phyloP scores from a whole-genome alignment of 2,797 vertebrate genomes.

The Neosilurus hyrtlii region DNA sequence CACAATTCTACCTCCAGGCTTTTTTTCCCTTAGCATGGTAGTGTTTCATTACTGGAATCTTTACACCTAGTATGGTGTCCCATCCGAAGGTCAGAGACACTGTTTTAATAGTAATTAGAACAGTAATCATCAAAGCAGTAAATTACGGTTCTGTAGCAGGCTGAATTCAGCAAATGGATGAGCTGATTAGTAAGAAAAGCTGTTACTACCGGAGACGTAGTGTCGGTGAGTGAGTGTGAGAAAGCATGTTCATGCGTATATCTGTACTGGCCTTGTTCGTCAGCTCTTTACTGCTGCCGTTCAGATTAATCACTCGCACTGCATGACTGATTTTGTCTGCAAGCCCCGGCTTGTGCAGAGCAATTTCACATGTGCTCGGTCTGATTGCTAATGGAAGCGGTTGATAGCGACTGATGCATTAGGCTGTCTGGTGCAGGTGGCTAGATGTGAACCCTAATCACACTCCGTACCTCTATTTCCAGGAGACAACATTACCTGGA shows the following conservation, averaged over 20 bases:
- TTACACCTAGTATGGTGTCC: not conserved
- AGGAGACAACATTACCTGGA: conserved; percentile 2
- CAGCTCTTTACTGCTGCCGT: not conserved
- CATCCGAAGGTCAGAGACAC: not conserved
- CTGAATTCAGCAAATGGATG: not conserved
- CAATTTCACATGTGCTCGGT: conserved; percentile 20
- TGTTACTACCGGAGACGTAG: not conserved
- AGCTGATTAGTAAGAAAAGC: conserved; percentile 1
- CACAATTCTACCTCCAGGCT: not conserved
- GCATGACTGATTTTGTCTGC: conserved; percentile 13
- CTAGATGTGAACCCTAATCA: conserved; percentile 12
- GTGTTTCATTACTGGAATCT: not conserved
- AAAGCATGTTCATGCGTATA: conserved; percentile 11
- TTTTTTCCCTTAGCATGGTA: not conserved
- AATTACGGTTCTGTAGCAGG: not conserved
- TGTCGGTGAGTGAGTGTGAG: not conserved
- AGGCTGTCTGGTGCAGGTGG: conserved; percentile 20
- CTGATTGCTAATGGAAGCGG: conserved; percentile 29
- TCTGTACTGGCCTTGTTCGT: not conserved
- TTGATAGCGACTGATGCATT: conserved; percentile 21
- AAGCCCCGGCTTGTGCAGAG: conserved; percentile 6
- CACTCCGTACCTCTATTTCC: not conserved
- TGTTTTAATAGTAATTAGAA: not conserved
- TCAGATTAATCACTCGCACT: conserved; percentile 15
- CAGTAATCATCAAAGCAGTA: not conserved